These are phyloP conservation scores for Mythimna ferrago DNA, from an alignment of 2,888 invertebrate genomes.

Conservation along the genomic window DNA sequence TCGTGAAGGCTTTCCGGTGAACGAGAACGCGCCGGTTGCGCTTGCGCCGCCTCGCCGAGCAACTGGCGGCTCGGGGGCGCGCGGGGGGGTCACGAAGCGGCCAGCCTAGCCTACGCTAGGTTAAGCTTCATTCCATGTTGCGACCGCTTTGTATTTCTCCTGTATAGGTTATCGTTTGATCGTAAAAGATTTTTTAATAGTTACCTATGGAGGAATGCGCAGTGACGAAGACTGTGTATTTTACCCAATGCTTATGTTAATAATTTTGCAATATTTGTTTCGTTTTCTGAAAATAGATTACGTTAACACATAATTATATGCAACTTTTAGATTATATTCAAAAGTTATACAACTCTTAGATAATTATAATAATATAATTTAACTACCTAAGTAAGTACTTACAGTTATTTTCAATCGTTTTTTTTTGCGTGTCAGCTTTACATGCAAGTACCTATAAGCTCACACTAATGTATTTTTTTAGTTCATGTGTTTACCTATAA, in stretches of 20 bases:
- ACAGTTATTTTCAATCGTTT: too few species aligned
- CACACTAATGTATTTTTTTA: too few species aligned
- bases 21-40: conserved; percentile 70
- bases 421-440: too few species aligned
- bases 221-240: conserved; percentile 5
- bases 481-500: too few species aligned
- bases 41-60: conserved; percentile 62
- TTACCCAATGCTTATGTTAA: not conserved
- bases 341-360: too few species aligned
- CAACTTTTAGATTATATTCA: too few species aligned
- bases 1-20: conserved; percentile 81
- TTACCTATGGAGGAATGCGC: conserved; percentile 18
- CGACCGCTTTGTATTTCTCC: conserved; percentile 67
- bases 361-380: too few species aligned
- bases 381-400: too few species aligned
- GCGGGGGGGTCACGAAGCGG: conserved; percentile 84
- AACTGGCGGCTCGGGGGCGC: conserved; percentile 47
- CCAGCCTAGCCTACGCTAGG: conserved; percentile 84
- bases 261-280: conserved; percentile 8
- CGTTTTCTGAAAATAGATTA: too few species aligned
- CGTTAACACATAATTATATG: too few species aligned
- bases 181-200: conserved; percentile 46
- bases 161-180: conserved; percentile 49
- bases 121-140: conserved; percentile 76
- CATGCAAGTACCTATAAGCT: too few species aligned